Evolutionary conservation across 2,888 invertebrate genomes (phyloP).

Genomic region (Caenorhabditis drosophilae): DNA sequence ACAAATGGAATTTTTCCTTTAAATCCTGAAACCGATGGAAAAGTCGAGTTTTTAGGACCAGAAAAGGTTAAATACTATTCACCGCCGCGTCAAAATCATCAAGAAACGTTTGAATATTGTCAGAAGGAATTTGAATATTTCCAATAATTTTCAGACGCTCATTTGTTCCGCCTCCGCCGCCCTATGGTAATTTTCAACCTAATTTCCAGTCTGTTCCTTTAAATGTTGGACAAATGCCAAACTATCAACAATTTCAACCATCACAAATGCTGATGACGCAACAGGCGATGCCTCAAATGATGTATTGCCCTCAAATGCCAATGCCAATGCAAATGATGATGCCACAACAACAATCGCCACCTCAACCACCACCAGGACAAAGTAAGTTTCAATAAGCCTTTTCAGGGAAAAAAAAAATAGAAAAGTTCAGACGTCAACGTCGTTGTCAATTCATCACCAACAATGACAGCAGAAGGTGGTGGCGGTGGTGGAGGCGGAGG

Average conservation of each 20-base stretch:
- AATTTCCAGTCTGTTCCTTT: background rate
- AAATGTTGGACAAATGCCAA: background rate
- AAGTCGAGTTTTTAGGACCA: slow-evolving; percentile 26
- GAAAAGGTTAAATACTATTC: slow-evolving; percentile 31
- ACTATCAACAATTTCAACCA: background rate
- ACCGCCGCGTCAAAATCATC: slow-evolving; percentile 7
- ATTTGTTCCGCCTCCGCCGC: background rate
- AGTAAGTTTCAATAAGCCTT: too few relatives aligned
- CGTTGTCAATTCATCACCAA: slow-evolving; percentile 2
- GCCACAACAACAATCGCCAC: slow-evolving; percentile 18
- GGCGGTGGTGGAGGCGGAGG: background rate
- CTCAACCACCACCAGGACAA: background rate
- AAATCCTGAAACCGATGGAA: slow-evolving; percentile 14
- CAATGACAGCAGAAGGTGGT: background rate
- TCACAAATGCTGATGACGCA: background rate
- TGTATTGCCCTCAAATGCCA: slow-evolving; percentile 1
- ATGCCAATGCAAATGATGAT: slow-evolving; percentile 11
- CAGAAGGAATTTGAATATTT: too few relatives aligned
- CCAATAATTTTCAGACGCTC: background rate
- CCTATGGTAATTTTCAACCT: background rate
- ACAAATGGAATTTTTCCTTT: too few relatives aligned
- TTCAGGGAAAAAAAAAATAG: too few relatives aligned
- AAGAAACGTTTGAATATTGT: too few relatives aligned
- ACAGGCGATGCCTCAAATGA: slow-evolving; percentile 4
- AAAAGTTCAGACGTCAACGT: slow-evolving; percentile 5